These are phyloP conservation scores for Heteropelma amictum DNA, from an alignment of 2,888 invertebrate genomes.

Conservation along the genomic window DNA sequence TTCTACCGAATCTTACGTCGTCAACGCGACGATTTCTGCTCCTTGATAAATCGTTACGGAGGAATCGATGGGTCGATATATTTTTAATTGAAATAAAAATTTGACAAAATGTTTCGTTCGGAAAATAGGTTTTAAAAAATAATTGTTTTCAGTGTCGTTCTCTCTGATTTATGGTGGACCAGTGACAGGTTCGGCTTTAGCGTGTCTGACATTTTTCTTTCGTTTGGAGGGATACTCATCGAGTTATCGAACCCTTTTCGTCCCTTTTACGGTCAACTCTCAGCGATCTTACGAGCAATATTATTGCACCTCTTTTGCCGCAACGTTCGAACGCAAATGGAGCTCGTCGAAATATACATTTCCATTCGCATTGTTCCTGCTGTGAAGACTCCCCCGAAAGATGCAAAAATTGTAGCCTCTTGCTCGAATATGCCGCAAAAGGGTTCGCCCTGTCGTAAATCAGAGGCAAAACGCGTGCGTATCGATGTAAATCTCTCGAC, in stretches of 20 bases:
- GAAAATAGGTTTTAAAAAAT: too few relatives aligned
- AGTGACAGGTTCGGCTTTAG: not conserved
- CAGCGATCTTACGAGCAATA: conserved; percentile 48
- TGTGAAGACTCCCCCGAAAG: conserved; percentile 40
- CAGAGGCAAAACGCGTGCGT: too few relatives aligned
- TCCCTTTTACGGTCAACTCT: conserved; percentile 28
- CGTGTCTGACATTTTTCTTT: conserved; percentile 2
- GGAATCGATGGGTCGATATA: too few relatives aligned
- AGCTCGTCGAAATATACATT: conserved; percentile 47
- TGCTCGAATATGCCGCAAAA: conserved; percentile 70
- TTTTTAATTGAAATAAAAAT: too few relatives aligned
- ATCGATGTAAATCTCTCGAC: conserved; percentile 10
- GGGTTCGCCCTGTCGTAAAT: conserved; percentile 70
- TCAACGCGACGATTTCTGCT: too few relatives aligned
- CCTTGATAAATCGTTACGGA: too few relatives aligned
- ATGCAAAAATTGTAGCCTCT: conserved; percentile 61
- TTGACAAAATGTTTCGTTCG: too few relatives aligned
- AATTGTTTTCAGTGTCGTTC: too few relatives aligned
- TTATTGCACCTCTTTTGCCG: conserved; percentile 56
- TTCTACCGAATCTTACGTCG: too few relatives aligned
- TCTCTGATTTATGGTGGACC: conserved; percentile 30
- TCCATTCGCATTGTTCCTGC: conserved; percentile 51
- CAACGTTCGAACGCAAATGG: conserved; percentile 59
- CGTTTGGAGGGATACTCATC: not conserved
- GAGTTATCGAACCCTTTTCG: conserved; percentile 54